Evolutionary conservation across 2,888 invertebrate species (phyloP), one percentile per base, ranked within the genome.

Genomic region (Pyrrhia umbra): DNA sequence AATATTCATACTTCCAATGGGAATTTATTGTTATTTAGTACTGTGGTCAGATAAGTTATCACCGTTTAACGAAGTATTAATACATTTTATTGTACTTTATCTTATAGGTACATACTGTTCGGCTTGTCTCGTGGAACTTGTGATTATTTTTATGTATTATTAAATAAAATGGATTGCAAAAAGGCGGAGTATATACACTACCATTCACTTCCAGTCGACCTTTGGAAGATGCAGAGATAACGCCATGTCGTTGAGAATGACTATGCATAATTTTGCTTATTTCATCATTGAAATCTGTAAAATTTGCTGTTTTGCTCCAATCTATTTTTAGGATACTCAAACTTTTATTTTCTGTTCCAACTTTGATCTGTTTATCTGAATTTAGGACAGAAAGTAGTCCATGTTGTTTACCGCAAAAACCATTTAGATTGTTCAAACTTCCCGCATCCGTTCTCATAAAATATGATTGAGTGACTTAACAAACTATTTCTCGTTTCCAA

Each of bases 251-350:
- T 42, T 20, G 37, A 50, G 52, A 69, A 62, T 71, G 75, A 71
- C 75, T 62, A 54, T 18, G 70, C 23, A 67, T 70, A 23, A 18
- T 61, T 74, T 68, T 55, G n/a, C 46, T 39, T 55, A 73, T 61
- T 50, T 68, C 58, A 47, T 21, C 39, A 21, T 45, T 1, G n/a
- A 9, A n/a, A 9, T 25, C 16, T 39, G 15, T 18, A 13, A 9
- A n/a, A 9, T 25, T 18, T 39, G 15, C 15, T 25, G 8, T 52
- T 49, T 56, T 50, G 13, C 47, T 37, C 43, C 49, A 45, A 18
- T n/a, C 16, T 52, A 25, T 43, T 37, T 50, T 50, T 34, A 10
- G 30, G 2, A 23, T 45, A 13, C 21, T 13, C 37, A 27, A 43
- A 6, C 5, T 42, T 49, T 20, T 46, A 30, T 21, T 43, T 40